Evolutionary conservation across 2,888 invertebrate genomes (phyloP).

Genomic region (Amphiduros pacificus): DNA sequence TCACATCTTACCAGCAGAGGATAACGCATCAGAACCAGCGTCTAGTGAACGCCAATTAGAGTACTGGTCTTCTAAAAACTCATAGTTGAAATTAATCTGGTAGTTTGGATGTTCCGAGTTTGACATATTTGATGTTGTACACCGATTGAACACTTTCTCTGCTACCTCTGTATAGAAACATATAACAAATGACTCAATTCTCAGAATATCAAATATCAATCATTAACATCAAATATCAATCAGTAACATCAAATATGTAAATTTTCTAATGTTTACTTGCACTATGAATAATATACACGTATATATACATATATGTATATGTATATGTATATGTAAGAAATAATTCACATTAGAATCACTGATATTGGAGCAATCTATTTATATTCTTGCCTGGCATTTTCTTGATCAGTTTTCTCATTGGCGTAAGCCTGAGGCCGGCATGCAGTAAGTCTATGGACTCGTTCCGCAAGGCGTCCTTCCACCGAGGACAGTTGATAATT

Average conservation of each 20-base stretch:
- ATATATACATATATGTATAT: too few relatives aligned
- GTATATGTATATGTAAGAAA: too few relatives aligned
- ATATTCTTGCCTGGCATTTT: conserved; percentile 60
- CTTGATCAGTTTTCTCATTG: conserved; percentile 61
- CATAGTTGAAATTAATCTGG: conserved; percentile 61
- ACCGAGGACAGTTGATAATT: conserved; percentile 57
- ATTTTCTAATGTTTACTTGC: too few relatives aligned
- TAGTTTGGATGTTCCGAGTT: conserved; percentile 49
- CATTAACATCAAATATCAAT: too few relatives aligned
- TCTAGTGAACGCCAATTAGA: conserved; percentile 49
- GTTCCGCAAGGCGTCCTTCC: conserved; percentile 60
- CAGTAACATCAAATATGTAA: too few relatives aligned
- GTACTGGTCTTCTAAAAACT: conserved; percentile 63
- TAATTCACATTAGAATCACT: too few relatives aligned
- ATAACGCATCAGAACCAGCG: conserved; percentile 37
- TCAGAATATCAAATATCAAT: too few relatives aligned
- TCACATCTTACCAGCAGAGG: conserved; percentile 34
- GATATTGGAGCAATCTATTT: too few relatives aligned
- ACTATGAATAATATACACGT: too few relatives aligned
- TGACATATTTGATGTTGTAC: conserved; percentile 44
- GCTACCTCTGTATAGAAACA: conserved; percentile 48
- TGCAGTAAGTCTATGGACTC: conserved; percentile 44
- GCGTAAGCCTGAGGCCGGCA: conserved; percentile 56
- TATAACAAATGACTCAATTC: too few relatives aligned
- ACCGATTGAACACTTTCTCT: conserved; percentile 52